Base-by-base conservation (phyloP, 2,888 invertebrate genomes). In the Gymnosoma rotundatum region DNA sequence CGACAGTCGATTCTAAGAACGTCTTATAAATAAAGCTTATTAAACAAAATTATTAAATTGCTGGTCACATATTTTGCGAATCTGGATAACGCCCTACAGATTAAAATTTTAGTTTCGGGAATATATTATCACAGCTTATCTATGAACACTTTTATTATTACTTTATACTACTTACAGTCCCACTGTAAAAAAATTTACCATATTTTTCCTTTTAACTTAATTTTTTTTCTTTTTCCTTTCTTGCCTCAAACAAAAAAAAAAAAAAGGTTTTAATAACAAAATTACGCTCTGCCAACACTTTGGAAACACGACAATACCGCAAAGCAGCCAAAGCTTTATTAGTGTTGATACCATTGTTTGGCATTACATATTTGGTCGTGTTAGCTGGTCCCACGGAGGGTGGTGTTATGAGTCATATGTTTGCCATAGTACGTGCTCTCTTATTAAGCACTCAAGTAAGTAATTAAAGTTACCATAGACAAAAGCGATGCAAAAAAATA, bases 321-420 rank as follows among this genome's bases (percentile, higher is more conserved):
- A 98, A 97, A 92, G 97, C 97, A 0, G 96, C 97, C 9, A 98
- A 98, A 91, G 98, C 98, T 0, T 94, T 98, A 48, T 93, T 98
- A 36, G 97, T 98, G 32, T 94, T 98, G 61, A 97, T 98, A 90
- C 98, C 98, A n/a, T 94, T 98, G 75, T 94, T 98, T 86, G 98
- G 98, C 64, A 96, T 98, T 87, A 98, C 98, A 1, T 98, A 98
- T 92, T 93, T 98, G 86, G 94, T 98, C 84, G 95, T 98, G 80
- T 94, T 98, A 70, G 95, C 95, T 70, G 96, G 96, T 0, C 98
- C 98, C 0, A 95, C 94, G 42, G 95, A 96, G 80, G 87, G 87
- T 66, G 95, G 96, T 25, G 94, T 95, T 88, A 94, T 95, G 87
- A 94, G 95, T 54, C 94, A 95, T 89, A 94, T 96, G 83, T 97